Evolutionary conservation across 2,888 invertebrate genomes (phyloP).

Genomic region (Idaea straminata): DNA sequence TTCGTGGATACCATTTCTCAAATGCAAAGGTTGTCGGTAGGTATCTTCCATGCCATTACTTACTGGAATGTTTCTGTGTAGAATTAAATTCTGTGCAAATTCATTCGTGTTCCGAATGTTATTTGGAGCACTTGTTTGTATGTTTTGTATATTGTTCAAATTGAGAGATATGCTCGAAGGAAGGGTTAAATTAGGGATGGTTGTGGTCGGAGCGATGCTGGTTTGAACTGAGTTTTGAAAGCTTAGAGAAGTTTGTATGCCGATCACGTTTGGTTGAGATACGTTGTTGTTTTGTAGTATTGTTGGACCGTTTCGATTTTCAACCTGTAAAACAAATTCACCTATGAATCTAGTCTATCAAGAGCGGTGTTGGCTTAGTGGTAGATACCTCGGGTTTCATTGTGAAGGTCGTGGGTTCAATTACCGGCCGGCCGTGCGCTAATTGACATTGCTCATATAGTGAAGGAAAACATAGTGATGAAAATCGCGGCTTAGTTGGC

Average conservation of each 20-base stretch:
- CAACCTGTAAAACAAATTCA: slow-evolving; percentile 47
- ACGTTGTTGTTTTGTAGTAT: slow-evolving; percentile 52
- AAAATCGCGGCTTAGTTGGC: too few species aligned
- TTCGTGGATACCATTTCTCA: slow-evolving; percentile 67
- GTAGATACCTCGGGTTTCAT: too few species aligned
- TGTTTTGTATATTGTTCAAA: slow-evolving; percentile 45
- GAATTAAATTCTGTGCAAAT: slow-evolving; percentile 62
- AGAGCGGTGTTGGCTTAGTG: too few species aligned
- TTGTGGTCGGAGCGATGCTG: slow-evolving; percentile 47
- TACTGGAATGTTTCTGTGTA: slow-evolving; percentile 52
- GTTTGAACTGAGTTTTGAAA: slow-evolving; percentile 48
- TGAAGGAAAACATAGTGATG: too few species aligned
- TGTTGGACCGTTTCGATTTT: slow-evolving; percentile 64
- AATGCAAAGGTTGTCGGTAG: slow-evolving; percentile 45
- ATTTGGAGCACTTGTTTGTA: slow-evolving; percentile 52
- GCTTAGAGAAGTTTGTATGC: slow-evolving; percentile 53
- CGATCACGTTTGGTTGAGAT: slow-evolving; percentile 53
- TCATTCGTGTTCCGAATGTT: slow-evolving; percentile 56
- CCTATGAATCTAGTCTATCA: too few species aligned
- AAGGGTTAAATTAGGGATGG: slow-evolving; percentile 51
- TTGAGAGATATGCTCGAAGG: slow-evolving; percentile 62
- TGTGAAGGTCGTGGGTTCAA: too few species aligned
- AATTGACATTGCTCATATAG: too few species aligned
- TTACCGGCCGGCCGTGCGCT: too few species aligned
- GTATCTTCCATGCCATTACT: slow-evolving; percentile 66